Evolutionary conservation across 2,888 invertebrate species (phyloP).

Genomic region (Chymomyza procnemis): DNA sequence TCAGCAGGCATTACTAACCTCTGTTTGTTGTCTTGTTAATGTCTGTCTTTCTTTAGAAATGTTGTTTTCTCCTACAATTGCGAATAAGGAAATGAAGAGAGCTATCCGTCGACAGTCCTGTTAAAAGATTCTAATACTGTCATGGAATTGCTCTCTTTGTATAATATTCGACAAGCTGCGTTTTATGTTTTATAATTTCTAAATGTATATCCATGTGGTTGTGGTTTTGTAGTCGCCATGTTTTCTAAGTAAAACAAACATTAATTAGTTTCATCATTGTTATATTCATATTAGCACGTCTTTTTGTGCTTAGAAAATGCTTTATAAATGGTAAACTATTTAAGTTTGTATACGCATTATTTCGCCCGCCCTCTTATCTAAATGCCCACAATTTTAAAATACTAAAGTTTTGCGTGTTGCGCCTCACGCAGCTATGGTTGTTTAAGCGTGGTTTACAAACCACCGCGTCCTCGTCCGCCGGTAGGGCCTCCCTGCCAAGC

Average conservation of each 20-base stretch:
- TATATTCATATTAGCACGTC: conserved; percentile 39
- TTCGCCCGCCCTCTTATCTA: conserved; percentile 58
- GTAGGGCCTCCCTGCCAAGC: conserved; percentile 84
- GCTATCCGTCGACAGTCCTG: conserved; percentile 99
- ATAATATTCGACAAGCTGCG: conserved; percentile 86
- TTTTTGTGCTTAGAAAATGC: conserved; percentile 13
- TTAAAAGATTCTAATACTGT: conserved; percentile 89
- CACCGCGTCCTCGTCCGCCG: conserved; percentile 80
- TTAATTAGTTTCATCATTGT: conserved; percentile 6
- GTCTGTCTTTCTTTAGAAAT: not conserved
- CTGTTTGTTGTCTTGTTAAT: not conserved
- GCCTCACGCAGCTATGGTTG: not conserved
- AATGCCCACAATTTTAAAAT: conserved; percentile 56
- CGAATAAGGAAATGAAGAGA: conserved; percentile 92
- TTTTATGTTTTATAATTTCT: conserved; percentile 23
- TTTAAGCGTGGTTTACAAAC: conserved; percentile 64
- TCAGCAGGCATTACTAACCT: conserved; percentile 44
- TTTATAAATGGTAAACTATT: not conserved
- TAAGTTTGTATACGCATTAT: conserved; percentile 25
- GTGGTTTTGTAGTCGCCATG: not conserved
- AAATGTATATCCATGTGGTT: not conserved
- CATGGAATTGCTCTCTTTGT: conserved; percentile 99
- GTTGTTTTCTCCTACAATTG: conserved; percentile 28
- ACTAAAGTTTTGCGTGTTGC: conserved; percentile 21
- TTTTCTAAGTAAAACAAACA: not conserved